phyloP scores from a whole-genome alignment of 1,140 invertebrate species.

The Drosophila erecta region DNA sequence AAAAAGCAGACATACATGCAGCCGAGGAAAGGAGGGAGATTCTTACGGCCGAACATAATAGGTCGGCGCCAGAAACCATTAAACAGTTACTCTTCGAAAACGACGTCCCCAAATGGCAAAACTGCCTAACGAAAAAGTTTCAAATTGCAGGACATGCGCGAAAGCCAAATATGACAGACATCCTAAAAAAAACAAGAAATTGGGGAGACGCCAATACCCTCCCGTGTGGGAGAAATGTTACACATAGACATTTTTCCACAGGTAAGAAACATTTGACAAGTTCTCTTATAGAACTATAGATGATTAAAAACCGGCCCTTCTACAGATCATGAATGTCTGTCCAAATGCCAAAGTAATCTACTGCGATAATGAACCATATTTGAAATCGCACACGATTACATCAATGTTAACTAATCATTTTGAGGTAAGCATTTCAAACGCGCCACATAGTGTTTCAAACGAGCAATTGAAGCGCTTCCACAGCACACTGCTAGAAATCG shows the following conservation, averaged over 20 bases:
- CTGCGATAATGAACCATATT: background rate
- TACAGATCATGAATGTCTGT: background rate
- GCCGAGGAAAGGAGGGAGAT: background rate
- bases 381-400: background rate
- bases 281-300: background rate
- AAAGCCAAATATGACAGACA: too few species aligned
- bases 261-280: background rate
- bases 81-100: constrained; percentile 22
- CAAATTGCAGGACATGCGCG: constrained; percentile 34
- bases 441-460: too few species aligned
- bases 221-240: constrained; percentile 4
- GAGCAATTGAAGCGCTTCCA: too few species aligned
- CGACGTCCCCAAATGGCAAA: constrained; percentile 29
- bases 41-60: background rate
- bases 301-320: background rate
- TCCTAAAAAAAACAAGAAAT: constrained; percentile 18
- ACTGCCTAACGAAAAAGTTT: constrained; percentile 21
- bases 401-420: too few species aligned
- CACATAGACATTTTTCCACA: background rate
- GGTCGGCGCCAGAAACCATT: background rate
- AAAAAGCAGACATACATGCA: background rate
- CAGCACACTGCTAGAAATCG: too few species aligned
- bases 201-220: constrained; percentile 12
- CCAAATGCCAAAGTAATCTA: background rate
- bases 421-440: too few species aligned